These are phyloP conservation scores for Saxidomus purpurata DNA, from an alignment of 1,140 invertebrate species.

Conservation along the genomic window DNA sequence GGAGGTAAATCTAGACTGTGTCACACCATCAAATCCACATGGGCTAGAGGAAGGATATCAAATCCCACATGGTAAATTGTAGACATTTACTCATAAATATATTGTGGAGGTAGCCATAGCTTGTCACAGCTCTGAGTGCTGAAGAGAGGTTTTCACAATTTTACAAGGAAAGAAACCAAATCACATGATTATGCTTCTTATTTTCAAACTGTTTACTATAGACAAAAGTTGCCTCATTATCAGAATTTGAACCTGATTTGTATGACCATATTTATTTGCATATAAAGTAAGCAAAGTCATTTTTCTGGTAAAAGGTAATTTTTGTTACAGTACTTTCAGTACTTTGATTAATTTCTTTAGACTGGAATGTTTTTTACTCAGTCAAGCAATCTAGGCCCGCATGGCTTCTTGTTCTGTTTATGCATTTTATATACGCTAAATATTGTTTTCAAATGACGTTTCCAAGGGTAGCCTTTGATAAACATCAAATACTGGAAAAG, in stretches of 20 bases:
- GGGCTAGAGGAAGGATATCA: conserved; percentile 95
- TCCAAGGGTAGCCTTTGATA: conserved; percentile 82
- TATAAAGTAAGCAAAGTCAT: too few relatives aligned
- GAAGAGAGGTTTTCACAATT: background rate
- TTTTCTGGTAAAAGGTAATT: too few relatives aligned
- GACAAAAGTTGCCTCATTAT: too few relatives aligned
- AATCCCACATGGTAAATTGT: conserved; percentile 90
- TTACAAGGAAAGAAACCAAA: background rate
- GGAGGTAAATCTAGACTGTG: conserved; percentile 94
- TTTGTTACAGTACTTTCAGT: too few relatives aligned
- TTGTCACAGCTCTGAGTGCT: background rate
- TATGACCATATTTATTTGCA: too few relatives aligned
- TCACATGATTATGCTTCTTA: background rate
- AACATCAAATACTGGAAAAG: conserved; percentile 81
- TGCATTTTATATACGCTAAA: background rate
- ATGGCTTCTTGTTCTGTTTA: too few relatives aligned
- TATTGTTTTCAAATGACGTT: background rate
- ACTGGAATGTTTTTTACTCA: too few relatives aligned
- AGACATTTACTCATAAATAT: background rate
- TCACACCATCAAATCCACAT: conserved; percentile 97
- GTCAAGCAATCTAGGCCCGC: too few relatives aligned
- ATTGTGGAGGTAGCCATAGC: background rate
- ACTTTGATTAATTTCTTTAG: too few relatives aligned
- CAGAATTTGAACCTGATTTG: too few relatives aligned
- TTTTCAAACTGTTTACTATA: too few relatives aligned